A percentile compares a stretch with the other conserved stretches of the same genome.
phyloP scores from a whole-genome alignment of 2,113 vertebrate genomes.

The Leuciscus idus region DNA sequence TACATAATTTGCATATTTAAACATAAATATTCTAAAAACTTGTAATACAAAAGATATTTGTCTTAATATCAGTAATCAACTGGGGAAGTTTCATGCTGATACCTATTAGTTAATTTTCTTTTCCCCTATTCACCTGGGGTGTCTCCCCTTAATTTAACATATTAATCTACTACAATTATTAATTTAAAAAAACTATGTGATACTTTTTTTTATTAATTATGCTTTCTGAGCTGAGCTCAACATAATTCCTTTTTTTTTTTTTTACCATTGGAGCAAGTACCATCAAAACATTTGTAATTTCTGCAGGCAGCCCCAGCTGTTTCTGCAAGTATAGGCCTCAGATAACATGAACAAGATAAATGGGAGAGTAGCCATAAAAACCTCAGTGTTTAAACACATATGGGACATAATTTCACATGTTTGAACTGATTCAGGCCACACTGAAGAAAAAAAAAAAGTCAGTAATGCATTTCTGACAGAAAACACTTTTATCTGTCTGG shows the following conservation, averaged over 20 bases:
- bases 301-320: neutral
- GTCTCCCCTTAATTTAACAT: neutral
- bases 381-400: neutral
- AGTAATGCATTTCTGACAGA: neutral
- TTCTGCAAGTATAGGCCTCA: neutral
- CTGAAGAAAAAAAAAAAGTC: neutral
- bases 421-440: neutral
- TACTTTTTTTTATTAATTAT: neutral
- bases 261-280: neutral
- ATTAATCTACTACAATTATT: neutral
- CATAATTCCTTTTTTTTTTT: neutral
- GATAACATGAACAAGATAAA: neutral
- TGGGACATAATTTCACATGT: neutral
- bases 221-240: neutral
- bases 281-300: neutral
- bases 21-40: too few relatives aligned
- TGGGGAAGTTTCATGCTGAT: too few relatives aligned
- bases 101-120: too few relatives aligned
- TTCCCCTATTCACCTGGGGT: too few relatives aligned
- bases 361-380: neutral
- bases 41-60: too few relatives aligned
- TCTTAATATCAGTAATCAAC: too few relatives aligned
- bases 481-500: neutral
- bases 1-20: too few relatives aligned
- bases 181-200: neutral